Percentiles rank a stretch among this genome's conserved stretches.
These are phyloP conservation scores for Catonia carolina DNA, from an alignment of 2,888 invertebrate genomes.

Conservation along the genomic window DNA sequence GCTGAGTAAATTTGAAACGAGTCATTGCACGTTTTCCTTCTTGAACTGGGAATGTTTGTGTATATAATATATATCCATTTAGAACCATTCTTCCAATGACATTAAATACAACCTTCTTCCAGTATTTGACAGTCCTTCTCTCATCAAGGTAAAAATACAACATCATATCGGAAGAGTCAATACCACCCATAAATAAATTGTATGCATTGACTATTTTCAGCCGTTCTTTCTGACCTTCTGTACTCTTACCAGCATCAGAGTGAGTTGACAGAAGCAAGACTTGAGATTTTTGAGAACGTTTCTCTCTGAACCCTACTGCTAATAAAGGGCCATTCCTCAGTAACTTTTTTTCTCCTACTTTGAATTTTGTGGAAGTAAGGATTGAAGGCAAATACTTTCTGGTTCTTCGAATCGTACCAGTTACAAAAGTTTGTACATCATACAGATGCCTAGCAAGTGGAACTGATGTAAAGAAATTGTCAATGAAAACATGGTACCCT, in stretches of 20 bases:
- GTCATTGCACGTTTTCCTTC: too few species aligned
- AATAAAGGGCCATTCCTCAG: constrained; percentile 19
- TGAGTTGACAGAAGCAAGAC: constrained; percentile 15
- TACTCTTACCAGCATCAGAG: constrained; percentile 2
- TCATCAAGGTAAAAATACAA: constrained; percentile 17
- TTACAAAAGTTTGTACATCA: too few species aligned
- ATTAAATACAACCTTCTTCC: constrained; percentile 14
- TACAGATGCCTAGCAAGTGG: too few species aligned
- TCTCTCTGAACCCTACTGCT: constrained; percentile 15
- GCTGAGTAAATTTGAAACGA: too few species aligned
- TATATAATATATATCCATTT: constrained; percentile 19
- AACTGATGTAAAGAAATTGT: too few species aligned
- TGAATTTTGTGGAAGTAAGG: constrained; percentile 9
- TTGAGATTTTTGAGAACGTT: constrained; percentile 5
- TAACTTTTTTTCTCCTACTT: constrained; percentile 17
- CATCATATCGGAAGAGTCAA: constrained; percentile 19
- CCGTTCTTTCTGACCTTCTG: constrained; percentile 7
- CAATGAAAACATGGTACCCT: too few species aligned
- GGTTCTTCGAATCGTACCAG: too few species aligned
- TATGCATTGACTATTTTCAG: constrained; percentile 12
- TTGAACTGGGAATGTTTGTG: too few species aligned
- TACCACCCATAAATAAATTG: constrained; percentile 18
- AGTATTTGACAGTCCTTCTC: constrained; percentile 12
- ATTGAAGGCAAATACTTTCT: constrained; percentile 11
- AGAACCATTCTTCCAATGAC: constrained; percentile 15